Conservation (phyloP, 2,797 vertebrate genomes). For the Lagothrix lagotricha region DNA sequence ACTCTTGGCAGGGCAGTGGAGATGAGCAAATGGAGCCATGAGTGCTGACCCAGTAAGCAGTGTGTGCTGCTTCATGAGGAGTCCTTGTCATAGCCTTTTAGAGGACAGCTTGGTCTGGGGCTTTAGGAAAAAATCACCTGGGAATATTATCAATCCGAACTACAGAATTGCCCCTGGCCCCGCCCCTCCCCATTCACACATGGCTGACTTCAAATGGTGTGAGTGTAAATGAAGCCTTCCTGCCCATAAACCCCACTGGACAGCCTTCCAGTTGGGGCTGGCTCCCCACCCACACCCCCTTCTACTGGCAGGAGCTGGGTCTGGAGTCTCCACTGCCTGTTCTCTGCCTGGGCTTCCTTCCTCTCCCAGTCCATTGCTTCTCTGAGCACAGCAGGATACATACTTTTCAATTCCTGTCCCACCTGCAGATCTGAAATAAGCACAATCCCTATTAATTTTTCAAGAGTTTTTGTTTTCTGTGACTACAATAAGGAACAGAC, state of each 20-base stretch:
- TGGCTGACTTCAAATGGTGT: not conserved
- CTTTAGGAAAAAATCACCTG: not conserved
- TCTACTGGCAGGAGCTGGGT: not conserved
- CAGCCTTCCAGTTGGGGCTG: not conserved
- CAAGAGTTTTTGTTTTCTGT: not conserved
- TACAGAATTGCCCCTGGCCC: not conserved
- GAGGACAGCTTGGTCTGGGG: not conserved
- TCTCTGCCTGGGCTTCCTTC: not conserved
- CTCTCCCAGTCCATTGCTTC: not conserved
- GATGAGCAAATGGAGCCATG: not conserved
- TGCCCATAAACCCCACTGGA: not conserved
- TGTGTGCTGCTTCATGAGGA: not conserved
- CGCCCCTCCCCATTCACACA: not conserved
- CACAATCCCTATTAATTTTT: constrained; percentile 6
- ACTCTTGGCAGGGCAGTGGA: not conserved
- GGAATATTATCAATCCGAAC: not conserved
- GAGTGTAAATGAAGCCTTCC: not conserved
- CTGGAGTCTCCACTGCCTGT: not conserved
- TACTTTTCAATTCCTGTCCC: constrained; percentile 1
- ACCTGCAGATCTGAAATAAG: not conserved
- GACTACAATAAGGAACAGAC: not conserved
- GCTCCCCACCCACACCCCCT: not conserved
- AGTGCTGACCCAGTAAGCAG: not conserved
- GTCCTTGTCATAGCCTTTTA: not conserved
- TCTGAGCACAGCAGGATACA: not conserved